These are phyloP conservation scores for Genyomyrus donnyi DNA, from an alignment of 2,113 vertebrate species.

Conservation along the genomic window DNA sequence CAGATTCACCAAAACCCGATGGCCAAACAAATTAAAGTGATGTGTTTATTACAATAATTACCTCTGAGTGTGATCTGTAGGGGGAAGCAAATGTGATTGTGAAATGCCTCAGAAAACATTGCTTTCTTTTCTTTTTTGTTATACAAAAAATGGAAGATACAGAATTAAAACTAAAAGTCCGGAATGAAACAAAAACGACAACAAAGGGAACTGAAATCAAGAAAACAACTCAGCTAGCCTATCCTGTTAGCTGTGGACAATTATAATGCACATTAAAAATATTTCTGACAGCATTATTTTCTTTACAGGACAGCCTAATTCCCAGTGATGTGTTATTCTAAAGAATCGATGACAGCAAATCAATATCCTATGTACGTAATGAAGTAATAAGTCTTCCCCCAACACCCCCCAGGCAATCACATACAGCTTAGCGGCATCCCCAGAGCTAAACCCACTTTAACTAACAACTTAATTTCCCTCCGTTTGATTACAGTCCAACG, in stretches of 20 bases:
- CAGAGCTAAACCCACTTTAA: conserved; percentile 57
- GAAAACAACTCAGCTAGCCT: neutral
- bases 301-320: conserved; percentile 66
- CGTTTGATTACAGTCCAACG: conserved; percentile 35
- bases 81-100: neutral
- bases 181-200: neutral
- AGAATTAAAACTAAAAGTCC: neutral
- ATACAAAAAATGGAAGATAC: neutral
- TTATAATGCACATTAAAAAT: conserved; percentile 40
- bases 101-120: neutral
- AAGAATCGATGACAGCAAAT: conserved; percentile 78
- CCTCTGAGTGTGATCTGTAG: neutral
- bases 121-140: neutral
- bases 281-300: conserved; percentile 62
- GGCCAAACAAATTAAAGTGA: neutral
- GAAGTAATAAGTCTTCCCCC: conserved; percentile 59
- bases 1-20: neutral
- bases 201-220: neutral
- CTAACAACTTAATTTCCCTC: conserved; percentile 67
- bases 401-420: conserved; percentile 60
- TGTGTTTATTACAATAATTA: neutral
- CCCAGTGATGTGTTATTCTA: conserved; percentile 65
- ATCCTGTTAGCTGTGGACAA: conserved; percentile 8
- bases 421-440: conserved; percentile 60
- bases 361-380: conserved; percentile 71